A percentile compares a stretch with the other conserved stretches of the same genome.
Evolutionary conservation across 2,888 invertebrate species (phyloP).

Genomic region (Morpho deidamia): DNA sequence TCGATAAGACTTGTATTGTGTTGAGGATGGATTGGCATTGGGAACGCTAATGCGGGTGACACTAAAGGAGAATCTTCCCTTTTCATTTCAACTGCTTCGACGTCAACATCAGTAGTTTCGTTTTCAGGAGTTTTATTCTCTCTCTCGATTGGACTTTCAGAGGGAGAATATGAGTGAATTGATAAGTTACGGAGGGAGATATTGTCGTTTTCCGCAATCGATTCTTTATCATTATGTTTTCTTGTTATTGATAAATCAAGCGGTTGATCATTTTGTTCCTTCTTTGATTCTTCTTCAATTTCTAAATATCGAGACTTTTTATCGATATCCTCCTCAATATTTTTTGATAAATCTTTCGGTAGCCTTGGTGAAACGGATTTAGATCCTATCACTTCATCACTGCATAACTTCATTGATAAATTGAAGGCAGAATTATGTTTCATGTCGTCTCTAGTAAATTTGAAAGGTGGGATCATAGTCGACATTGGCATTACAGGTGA

Average conservation of each 20-base stretch:
- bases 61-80: slow-evolving; percentile 59
- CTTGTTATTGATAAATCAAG: slow-evolving; percentile 84
- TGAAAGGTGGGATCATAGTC: slow-evolving; percentile 51
- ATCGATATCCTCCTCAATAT: slow-evolving; percentile 43
- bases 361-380: slow-evolving; percentile 46
- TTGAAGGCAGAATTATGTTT: slow-evolving; percentile 59
- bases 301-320: slow-evolving; percentile 57
- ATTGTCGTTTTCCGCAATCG: slow-evolving; percentile 58
- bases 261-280: slow-evolving; percentile 81
- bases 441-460: slow-evolving; percentile 51
- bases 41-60: slow-evolving; percentile 84
- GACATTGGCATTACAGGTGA: slow-evolving; percentile 81
- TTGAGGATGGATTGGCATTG: slow-evolving; percentile 90
- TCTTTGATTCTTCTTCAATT: slow-evolving; percentile 51
- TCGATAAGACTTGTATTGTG: slow-evolving; percentile 84
- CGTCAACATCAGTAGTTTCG: slow-evolving; percentile 76
- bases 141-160: slow-evolving; percentile 58
- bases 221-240: slow-evolving; percentile 69
- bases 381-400: slow-evolving; percentile 43
- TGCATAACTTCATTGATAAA: slow-evolving; percentile 52
- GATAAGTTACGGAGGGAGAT: slow-evolving; percentile 62
- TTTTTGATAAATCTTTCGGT: slow-evolving; percentile 61
- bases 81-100: slow-evolving; percentile 72
- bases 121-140: slow-evolving; percentile 65
- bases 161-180: slow-evolving; percentile 65